Evolutionary conservation across 2,888 invertebrate species (phyloP).

Genomic region (Sturmia bella): DNA sequence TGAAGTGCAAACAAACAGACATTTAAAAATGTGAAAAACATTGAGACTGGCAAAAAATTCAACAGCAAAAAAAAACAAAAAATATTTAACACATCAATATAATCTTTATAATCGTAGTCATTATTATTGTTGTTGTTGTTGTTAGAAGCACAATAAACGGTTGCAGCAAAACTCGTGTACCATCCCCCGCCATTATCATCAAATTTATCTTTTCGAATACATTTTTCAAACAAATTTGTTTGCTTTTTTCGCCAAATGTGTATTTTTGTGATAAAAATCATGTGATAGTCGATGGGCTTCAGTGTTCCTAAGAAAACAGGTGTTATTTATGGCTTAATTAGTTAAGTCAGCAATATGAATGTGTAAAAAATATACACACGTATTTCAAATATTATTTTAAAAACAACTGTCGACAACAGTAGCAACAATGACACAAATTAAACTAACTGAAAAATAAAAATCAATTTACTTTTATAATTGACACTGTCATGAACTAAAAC

Average conservation of each 20-base stretch:
- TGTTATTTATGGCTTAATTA: constrained; percentile 61
- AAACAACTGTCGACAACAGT: constrained; percentile 16
- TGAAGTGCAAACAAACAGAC: no score
- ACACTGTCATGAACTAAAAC: constrained; percentile 26
- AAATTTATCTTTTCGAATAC: constrained; percentile 12
- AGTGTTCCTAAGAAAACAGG: constrained; percentile 52
- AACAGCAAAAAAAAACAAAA: constrained; percentile 1
- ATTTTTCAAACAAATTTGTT: constrained; percentile 27
- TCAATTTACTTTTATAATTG: constrained; percentile 21
- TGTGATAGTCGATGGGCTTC: constrained; percentile 51
- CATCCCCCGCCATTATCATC: not conserved
- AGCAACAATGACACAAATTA: not conserved
- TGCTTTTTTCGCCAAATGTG: constrained; percentile 5
- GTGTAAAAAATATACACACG: constrained; percentile 9
- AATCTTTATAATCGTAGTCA: not conserved
- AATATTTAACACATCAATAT: constrained; percentile 23
- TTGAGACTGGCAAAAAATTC: not conserved
- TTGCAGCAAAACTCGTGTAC: not conserved
- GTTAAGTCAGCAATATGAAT: constrained; percentile 19
- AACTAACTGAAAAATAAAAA: not conserved
- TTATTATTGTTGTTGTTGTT: not conserved
- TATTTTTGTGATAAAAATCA: constrained; percentile 50
- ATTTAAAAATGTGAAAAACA: constrained; percentile 16
- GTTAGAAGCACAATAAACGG: not conserved
- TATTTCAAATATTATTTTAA: constrained; percentile 18